phyloP scores from a whole-genome alignment of 2,113 vertebrate species.

The Genyomyrus donnyi region DNA sequence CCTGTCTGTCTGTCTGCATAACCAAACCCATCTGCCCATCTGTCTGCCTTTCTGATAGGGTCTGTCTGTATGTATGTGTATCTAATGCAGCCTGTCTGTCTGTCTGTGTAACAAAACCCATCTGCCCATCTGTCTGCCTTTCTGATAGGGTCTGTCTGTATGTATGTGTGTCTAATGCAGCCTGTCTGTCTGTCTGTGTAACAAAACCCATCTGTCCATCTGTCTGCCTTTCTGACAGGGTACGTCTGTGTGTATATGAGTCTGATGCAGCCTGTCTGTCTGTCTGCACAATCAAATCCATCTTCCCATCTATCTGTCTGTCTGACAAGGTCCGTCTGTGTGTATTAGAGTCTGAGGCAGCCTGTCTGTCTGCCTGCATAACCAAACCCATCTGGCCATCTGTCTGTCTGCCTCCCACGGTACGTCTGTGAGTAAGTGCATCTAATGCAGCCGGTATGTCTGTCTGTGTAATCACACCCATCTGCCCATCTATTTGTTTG shows the following conservation, averaged over 20 bases:
- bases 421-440: background rate
- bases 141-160: background rate
- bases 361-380: background rate
- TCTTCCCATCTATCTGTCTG: background rate
- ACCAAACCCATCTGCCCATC: background rate
- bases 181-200: background rate
- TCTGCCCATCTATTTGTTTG: conserved; percentile 16
- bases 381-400: background rate
- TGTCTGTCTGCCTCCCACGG: background rate
- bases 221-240: background rate
- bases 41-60: background rate
- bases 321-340: background rate
- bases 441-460: conserved; percentile 4
- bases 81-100: background rate
- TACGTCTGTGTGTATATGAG: background rate
- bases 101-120: background rate
- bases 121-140: background rate
- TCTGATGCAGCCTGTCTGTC: background rate
- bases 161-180: background rate
- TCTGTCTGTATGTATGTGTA: background rate
- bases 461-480: conserved; percentile 11
- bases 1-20: background rate
- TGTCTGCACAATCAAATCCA: background rate
- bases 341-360: background rate
- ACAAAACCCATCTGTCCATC: background rate